Conservation (phyloP, 2,888 invertebrate species). For the Dysmachus trigonus region DNA sequence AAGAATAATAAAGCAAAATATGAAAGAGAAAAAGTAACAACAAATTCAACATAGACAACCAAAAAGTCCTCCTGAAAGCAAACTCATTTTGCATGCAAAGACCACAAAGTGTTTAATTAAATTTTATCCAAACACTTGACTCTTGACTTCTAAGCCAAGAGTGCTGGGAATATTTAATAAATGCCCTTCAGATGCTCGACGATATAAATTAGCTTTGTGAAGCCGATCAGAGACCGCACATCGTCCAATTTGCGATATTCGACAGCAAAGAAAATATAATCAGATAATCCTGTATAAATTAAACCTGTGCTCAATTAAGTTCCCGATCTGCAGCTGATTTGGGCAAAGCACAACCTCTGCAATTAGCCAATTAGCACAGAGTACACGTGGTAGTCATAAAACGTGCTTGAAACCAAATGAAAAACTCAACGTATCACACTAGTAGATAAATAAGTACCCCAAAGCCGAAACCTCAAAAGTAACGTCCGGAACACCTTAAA, state of each 20-base stretch:
- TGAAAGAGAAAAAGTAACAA: neutral
- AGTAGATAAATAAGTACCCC: neutral
- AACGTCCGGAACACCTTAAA: neutral
- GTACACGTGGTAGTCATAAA: neutral
- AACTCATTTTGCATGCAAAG: neutral
- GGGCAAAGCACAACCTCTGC: neutral
- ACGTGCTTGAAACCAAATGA: neutral
- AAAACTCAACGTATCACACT: neutral
- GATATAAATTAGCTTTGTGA: neutral
- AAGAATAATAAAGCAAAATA: neutral
- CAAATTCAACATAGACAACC: neutral
- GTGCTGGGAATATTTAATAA: neutral
- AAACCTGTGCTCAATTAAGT: neutral
- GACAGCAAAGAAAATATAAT: neutral
- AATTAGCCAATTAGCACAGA: neutral
- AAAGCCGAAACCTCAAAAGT: neutral
- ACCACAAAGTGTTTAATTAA: neutral
- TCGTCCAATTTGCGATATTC: neutral
- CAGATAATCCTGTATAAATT: neutral
- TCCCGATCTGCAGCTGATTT: neutral
- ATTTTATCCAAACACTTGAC: neutral
- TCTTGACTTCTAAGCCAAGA: neutral
- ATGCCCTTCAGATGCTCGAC: neutral
- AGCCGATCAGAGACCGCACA: neutral
- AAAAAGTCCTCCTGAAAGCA: neutral